A percentile compares a stretch with the other conserved stretches of the same genome.
phyloP scores from a whole-genome alignment of 2,113 vertebrate genomes.

The Vulpes vulpes region DNA sequence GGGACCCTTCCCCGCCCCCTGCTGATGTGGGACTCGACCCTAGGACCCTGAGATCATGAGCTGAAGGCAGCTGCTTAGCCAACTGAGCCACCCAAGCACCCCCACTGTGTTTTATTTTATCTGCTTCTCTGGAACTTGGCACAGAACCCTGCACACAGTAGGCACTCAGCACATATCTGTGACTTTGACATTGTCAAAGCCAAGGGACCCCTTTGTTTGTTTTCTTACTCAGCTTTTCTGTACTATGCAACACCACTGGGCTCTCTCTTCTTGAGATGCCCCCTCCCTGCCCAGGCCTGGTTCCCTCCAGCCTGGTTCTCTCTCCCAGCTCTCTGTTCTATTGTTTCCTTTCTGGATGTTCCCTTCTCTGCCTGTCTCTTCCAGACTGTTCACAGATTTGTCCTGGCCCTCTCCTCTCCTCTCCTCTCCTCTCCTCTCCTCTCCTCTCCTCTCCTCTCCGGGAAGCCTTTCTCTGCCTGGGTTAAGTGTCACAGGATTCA shows the following conservation, averaged over 20 bases:
- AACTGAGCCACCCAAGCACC: too few species aligned
- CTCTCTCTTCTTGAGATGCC: not conserved
- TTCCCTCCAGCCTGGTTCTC: not conserved
- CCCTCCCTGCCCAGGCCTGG: not conserved
- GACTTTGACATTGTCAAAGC: not conserved
- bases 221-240: not conserved
- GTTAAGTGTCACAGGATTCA: not conserved
- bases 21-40: too few species aligned
- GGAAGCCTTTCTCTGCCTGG: not conserved
- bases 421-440: too few species aligned
- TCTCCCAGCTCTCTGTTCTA: not conserved
- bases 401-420: not conserved
- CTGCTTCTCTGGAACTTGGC: not conserved
- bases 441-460: not conserved
- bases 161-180: not conserved
- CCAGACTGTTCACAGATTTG: not conserved
- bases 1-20: too few species aligned
- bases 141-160: not conserved
- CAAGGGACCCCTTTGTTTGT: not conserved
- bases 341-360: not conserved
- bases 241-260: not conserved
- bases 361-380: not conserved
- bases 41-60: too few species aligned
- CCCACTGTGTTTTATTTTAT: not conserved
- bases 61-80: too few species aligned